phyloP scores from a whole-genome alignment of 92 coral and sea anemone genomes.

The Muricea muricata region DNA sequence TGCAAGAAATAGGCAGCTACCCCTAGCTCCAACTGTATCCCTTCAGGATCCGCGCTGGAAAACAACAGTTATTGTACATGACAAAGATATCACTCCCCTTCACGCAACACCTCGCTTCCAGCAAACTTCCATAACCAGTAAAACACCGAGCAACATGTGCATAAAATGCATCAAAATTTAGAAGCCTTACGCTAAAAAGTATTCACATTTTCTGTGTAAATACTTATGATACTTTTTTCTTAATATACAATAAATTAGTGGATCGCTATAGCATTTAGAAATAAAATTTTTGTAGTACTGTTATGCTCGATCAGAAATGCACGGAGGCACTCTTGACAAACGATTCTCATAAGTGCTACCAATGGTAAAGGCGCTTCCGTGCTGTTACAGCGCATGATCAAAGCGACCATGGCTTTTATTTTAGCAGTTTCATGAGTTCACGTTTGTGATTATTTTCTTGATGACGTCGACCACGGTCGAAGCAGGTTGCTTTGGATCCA shows the following conservation, averaged over 20 bases:
- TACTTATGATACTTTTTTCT: neutral
- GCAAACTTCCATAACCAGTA: neutral
- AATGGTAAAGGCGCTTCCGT: neutral
- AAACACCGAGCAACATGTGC: too few species aligned
- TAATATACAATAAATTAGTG: neutral
- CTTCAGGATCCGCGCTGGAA: too few species aligned
- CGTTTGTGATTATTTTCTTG: constrained; percentile 43
- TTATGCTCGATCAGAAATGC: neutral
- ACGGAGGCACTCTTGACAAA: neutral
- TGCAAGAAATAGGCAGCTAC: too few species aligned
- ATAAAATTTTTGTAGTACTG: neutral
- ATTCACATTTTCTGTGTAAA: neutral
- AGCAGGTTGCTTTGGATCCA: constrained; percentile 78
- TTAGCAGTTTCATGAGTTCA: constrained; percentile 14
- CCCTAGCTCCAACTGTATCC: too few species aligned
- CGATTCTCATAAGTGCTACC: neutral
- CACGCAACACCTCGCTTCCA: neutral
- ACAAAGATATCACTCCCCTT: too few species aligned
- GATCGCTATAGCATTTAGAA: neutral
- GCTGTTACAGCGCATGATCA: neutral
- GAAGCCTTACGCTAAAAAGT: neutral
- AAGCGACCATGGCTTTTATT: neutral
- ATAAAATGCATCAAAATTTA: neutral
- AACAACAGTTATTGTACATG: too few species aligned
- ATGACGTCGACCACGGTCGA: constrained; percentile 84